These are phyloP conservation scores for Drosophila chauvacae DNA, from an alignment of 1,140 invertebrate species.

Conservation along the genomic window DNA sequence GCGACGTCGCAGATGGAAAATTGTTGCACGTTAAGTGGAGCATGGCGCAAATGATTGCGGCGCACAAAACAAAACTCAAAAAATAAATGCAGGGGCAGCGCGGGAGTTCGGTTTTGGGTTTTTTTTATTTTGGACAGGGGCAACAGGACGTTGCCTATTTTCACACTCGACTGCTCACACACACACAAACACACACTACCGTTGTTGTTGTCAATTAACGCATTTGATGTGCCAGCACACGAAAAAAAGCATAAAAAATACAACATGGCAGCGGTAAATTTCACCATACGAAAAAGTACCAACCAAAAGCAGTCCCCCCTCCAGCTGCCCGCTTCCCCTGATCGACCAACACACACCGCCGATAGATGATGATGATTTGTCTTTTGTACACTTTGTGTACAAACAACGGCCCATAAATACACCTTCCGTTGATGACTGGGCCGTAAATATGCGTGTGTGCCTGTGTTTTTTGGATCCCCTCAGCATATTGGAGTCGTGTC, in stretches of 20 bases:
- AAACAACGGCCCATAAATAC: constrained; percentile 40
- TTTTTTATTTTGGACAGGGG: constrained; percentile 2
- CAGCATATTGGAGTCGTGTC: constrained; percentile 5
- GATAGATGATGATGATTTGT: constrained; percentile 40
- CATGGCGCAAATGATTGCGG: constrained; percentile 58
- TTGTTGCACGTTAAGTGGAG: constrained; percentile 79
- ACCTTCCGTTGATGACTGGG: constrained; percentile 8
- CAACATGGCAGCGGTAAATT: constrained; percentile 75
- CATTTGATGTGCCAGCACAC: constrained; percentile 66
- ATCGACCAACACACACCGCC: not conserved
- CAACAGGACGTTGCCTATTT: constrained; percentile 67
- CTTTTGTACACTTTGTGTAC: constrained; percentile 41
- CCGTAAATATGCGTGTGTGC: constrained; percentile 8
- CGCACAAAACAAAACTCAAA: constrained; percentile 58
- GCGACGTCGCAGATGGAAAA: constrained; percentile 49
- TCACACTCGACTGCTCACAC: constrained; percentile 53
- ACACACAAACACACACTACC: constrained; percentile 3
- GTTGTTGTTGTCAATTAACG: constrained; percentile 70
- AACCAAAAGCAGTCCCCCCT: constrained; percentile 40
- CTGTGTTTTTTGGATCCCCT: not conserved
- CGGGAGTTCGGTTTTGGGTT: constrained; percentile 9
- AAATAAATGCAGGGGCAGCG: constrained; percentile 49
- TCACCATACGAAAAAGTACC: constrained; percentile 65
- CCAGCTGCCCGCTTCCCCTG: constrained; percentile 4
- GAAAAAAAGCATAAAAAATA: constrained; percentile 56